A percentile compares a stretch with the other conserved stretches of the same genome.
Evolutionary conservation across 2,113 vertebrate species (phyloP).

Genomic region (Turdus rufiventris): DNA sequence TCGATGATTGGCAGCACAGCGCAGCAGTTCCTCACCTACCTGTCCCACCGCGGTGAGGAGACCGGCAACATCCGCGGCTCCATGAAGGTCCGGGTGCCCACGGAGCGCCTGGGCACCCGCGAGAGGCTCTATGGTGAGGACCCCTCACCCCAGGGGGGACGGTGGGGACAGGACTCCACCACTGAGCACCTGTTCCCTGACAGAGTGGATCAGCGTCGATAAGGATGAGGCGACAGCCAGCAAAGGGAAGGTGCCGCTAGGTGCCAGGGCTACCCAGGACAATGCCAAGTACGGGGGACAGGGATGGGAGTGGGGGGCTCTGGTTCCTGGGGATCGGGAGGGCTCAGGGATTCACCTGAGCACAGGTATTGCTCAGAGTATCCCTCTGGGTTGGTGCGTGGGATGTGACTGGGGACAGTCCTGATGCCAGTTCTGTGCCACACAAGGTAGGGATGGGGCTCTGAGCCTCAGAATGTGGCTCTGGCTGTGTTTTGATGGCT

Average conservation of each 20-base stretch:
- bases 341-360: no score
- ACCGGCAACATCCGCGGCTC: slow-evolving; percentile 94
- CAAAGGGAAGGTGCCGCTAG: slow-evolving; percentile 78
- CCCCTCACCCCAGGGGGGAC: neutral
- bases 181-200: neutral
- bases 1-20: slow-evolving; percentile 97
- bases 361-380: neutral
- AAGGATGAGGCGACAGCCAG: slow-evolving; percentile 86
- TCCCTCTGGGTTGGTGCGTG: neutral
- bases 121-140: slow-evolving; percentile 90
- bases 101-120: slow-evolving; percentile 90
- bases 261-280: slow-evolving; percentile 79
- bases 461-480: rapidly evolving
- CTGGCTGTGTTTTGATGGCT: neutral
- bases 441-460: neutral
- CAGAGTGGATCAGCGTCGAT: slow-evolving; percentile 97
- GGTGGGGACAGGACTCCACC: neutral
- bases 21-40: slow-evolving; percentile 94
- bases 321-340: rapidly evolving
- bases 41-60: slow-evolving; percentile 94
- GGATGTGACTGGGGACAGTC: neutral
- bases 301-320: neutral
- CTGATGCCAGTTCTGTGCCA: neutral
- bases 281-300: slow-evolving; percentile 74
- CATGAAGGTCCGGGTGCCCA: slow-evolving; percentile 93